These are phyloP conservation scores for Phacellophora camtschatica DNA, from an alignment of 30 jellyfish, hydroid and myxozoan species.

Conservation along the genomic window DNA sequence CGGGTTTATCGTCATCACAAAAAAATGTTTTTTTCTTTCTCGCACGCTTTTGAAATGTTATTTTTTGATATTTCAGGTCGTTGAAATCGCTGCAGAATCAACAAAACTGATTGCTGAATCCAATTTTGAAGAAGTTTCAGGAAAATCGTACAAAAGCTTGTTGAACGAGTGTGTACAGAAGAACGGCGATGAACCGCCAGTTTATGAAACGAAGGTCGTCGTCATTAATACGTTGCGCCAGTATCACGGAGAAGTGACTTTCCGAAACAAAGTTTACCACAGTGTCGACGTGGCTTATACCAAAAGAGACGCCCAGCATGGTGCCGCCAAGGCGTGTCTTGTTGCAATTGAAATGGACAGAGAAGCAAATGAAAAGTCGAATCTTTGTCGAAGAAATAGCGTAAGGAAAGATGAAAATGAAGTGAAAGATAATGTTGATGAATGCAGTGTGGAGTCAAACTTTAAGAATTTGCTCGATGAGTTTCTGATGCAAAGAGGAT, in stretches of 20 bases:
- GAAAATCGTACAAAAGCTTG: neutral
- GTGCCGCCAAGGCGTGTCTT: constrained; percentile 26
- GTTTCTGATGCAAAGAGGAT: constrained; percentile 36
- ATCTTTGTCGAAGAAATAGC: no score
- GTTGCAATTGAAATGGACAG: constrained; percentile 6
- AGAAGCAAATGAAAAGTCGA: neutral
- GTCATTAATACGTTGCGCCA: neutral
- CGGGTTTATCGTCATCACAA: no score
- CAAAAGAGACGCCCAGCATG: constrained; percentile 33
- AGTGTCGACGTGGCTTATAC: neutral
- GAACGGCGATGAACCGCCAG: neutral
- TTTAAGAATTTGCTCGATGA: constrained; percentile 22
- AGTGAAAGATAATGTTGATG: neutral
- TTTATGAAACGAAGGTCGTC: neutral
- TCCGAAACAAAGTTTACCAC: neutral
- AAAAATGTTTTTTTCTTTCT: no score
- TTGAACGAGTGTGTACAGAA: constrained; percentile 4
- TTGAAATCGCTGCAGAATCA: no score
- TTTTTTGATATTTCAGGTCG: no score
- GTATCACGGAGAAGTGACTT: neutral
- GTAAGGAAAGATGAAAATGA: neutral
- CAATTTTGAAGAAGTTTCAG: neutral
- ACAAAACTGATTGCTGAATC: neutral
- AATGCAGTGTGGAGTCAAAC: neutral
- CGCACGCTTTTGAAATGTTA: no score